These are phyloP conservation scores for Drosophila saltans DNA, from an alignment of 1,140 invertebrate genomes.

Conservation along the genomic window DNA sequence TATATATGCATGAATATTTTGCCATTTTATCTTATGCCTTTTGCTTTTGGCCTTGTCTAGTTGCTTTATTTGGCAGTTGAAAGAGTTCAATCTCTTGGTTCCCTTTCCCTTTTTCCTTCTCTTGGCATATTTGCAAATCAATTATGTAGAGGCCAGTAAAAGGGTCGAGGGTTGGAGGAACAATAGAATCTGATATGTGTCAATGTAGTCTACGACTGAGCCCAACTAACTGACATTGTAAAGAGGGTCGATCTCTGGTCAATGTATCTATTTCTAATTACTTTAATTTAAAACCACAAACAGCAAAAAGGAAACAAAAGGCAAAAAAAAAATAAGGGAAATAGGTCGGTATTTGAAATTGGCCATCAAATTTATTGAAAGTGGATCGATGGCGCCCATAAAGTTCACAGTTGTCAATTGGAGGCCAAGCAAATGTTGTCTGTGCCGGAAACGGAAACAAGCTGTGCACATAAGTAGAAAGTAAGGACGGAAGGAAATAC, in stretches of 20 bases:
- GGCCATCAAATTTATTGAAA: constrained; percentile 55
- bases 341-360: constrained; percentile 41
- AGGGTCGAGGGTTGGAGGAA: neutral
- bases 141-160: constrained; percentile 38
- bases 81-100: neutral
- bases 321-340: neutral
- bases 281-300: constrained; percentile 39
- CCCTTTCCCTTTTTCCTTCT: neutral
- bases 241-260: constrained; percentile 19
- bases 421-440: constrained; percentile 68
- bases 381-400: constrained; percentile 51
- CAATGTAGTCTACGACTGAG: constrained; percentile 23
- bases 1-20: constrained; percentile 59
- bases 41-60: constrained; percentile 28
- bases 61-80: neutral
- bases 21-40: constrained; percentile 41
- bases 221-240: constrained; percentile 34
- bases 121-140: constrained; percentile 50
- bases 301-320: neutral
- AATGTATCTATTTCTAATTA: constrained; percentile 49
- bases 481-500: constrained; percentile 63
- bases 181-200: constrained; percentile 47
- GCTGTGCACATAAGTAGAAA: constrained; percentile 69
- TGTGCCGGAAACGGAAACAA: constrained; percentile 73
- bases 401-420: constrained; percentile 53